Percentiles rank a stretch among this genome's conserved stretches.
phyloP scores from a whole-genome alignment of 2,113 vertebrate species.

The Anarhynchus alexandrinus region DNA sequence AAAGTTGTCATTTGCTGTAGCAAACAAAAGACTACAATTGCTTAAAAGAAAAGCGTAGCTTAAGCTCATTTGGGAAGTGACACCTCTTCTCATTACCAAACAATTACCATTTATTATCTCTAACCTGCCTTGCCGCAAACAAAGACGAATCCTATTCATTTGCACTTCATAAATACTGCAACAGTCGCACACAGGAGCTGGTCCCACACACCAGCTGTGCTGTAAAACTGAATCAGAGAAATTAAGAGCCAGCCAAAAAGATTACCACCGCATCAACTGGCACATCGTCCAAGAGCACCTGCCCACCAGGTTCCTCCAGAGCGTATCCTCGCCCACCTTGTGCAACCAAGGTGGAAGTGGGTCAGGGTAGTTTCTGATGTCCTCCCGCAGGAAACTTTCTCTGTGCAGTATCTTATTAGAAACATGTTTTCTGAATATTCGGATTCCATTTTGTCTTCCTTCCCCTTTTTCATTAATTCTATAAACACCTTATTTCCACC shows the following conservation, averaged over 20 bases:
- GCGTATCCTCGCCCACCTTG: neutral
- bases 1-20: neutral
- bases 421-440: neutral
- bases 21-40: neutral
- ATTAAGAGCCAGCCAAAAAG: conserved; percentile 12
- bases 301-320: neutral
- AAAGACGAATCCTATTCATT: neutral
- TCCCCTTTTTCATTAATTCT: neutral
- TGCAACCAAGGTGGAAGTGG: neutral
- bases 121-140: neutral
- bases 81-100: neutral
- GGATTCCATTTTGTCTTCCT: neutral
- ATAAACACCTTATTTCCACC: neutral
- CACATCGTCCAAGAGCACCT: neutral
- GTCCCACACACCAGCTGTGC: conserved; percentile 70
- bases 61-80: neutral
- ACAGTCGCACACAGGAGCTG: neutral
- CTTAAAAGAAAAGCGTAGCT: neutral
- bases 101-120: neutral
- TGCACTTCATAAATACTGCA: conserved; percentile 26
- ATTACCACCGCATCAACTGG: conserved; percentile 31
- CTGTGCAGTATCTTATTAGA: neutral
- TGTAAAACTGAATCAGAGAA: conserved; percentile 59
- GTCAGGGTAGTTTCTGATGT: neutral
- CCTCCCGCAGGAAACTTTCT: neutral